Conservation (phyloP, 2,888 invertebrate genomes). For the Sympetrum striolatum region DNA sequence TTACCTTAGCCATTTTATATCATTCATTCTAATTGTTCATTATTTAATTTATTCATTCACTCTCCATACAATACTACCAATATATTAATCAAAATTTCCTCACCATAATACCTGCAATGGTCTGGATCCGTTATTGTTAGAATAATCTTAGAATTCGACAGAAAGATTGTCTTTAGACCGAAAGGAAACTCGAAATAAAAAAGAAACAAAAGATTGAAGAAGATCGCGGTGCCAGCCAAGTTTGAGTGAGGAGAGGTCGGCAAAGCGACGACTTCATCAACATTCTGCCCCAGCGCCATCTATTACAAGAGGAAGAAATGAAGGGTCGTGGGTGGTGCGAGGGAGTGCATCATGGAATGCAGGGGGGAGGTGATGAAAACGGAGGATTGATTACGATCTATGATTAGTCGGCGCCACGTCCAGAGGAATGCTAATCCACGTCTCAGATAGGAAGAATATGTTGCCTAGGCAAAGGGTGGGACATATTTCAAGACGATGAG, state of each 20-base stretch:
- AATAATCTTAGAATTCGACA: no score
- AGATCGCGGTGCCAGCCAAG: neutral
- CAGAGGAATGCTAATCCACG: neutral
- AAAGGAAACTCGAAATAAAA: neutral
- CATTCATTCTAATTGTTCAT: no score
- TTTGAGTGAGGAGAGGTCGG: neutral
- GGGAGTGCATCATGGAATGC: neutral
- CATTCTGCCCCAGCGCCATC: neutral
- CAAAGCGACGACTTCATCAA: conserved; percentile 22
- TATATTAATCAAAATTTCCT: no score
- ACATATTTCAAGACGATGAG: neutral
- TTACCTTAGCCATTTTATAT: no score
- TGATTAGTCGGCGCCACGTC: conserved; percentile 18
- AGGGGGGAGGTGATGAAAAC: neutral
- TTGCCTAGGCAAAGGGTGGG: neutral
- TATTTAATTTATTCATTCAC: no score
- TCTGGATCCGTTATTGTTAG: no score
- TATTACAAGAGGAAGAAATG: neutral
- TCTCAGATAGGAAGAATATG: no score
- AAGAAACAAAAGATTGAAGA: neutral
- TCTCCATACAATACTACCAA: no score
- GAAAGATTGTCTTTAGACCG: neutral
- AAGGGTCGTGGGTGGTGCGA: neutral
- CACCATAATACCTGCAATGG: no score
- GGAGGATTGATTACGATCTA: conserved; percentile 15